Base-by-base conservation (phyloP, 2,888 invertebrate species). In the Xanthia togata region DNA sequence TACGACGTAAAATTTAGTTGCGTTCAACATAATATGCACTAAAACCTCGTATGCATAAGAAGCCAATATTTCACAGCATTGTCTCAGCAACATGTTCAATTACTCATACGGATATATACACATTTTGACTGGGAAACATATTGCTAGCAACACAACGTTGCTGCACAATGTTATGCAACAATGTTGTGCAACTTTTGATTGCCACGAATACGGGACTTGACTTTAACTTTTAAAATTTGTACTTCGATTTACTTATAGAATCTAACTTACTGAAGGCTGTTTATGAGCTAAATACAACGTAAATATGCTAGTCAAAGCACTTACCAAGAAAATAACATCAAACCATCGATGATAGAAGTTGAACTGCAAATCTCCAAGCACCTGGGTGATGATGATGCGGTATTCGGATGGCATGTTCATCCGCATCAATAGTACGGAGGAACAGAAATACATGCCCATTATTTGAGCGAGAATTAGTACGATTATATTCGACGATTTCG, bases 401-500 rank as follows among this genome's bases (percentile, higher is more conserved):
- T 99, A 99, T 93, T 99, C 99, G 0, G 98, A 97, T 0, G 99
- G 99, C 99, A 99, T 99, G 93, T 99, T 99, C 99, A 99, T 99
- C 50, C 99, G 97, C 98, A 99, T 99, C 60, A 99, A 96, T 0
- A 99, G 97, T 0, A 99, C 99, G 0, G 99, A 99, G 0, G 99
- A 99, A 73, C 99, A 99, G 96, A 99, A 99, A 93, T 99, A 99
- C 99, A 99, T 99, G 59, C 99, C 99, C 99, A 99, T 99, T 89
- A 99, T 98, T 96, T 99, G 99, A 1, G 99, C 99, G 63, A 99
- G 96, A 83, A 99, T 98, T 70, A 99, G 95, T 5, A 99, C 99
- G 87, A 99, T 99, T 75, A 99, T 98, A 93, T 99, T 99, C 17
- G 99, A 99, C 6, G 99, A 99, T 95, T 99, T 99, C 87, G 99